phyloP scores from a whole-genome alignment of 2,113 vertebrate species.

The Ptyas mucosa region DNA sequence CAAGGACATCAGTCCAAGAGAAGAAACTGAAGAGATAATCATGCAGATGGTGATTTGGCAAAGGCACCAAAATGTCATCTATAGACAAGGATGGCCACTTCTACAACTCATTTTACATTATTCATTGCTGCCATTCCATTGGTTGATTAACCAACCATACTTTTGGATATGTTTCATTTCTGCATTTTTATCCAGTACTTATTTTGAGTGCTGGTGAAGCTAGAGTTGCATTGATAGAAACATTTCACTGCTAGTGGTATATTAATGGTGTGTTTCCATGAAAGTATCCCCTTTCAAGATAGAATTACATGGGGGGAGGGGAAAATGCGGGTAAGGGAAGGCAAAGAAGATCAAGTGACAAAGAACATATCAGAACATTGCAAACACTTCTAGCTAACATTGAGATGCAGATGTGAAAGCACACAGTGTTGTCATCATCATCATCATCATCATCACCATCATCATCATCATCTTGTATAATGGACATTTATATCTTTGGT shows the following conservation, averaged over 20 bases:
- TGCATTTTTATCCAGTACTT: no score
- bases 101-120: background rate
- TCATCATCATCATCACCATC: no score
- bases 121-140: background rate
- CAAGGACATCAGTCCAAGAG: slow-evolving; percentile 39
- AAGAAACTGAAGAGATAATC: slow-evolving; percentile 35
- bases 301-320: background rate
- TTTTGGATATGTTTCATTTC: background rate
- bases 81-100: background rate
- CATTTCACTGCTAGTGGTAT: background rate
- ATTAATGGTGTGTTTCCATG: background rate
- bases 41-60: slow-evolving; percentile 36
- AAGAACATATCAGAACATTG: background rate
- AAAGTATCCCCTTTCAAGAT: background rate
- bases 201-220: background rate
- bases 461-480: background rate
- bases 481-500: background rate
- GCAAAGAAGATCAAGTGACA: background rate
- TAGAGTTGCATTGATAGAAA: background rate
- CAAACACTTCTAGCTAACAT: background rate
- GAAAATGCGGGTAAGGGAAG: background rate
- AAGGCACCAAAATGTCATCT: background rate
- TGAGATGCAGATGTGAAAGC: background rate
- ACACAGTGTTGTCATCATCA: background rate
- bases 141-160: background rate